Conservation (phyloP, 2,797 vertebrate genomes). For the Chanos chanos region DNA sequence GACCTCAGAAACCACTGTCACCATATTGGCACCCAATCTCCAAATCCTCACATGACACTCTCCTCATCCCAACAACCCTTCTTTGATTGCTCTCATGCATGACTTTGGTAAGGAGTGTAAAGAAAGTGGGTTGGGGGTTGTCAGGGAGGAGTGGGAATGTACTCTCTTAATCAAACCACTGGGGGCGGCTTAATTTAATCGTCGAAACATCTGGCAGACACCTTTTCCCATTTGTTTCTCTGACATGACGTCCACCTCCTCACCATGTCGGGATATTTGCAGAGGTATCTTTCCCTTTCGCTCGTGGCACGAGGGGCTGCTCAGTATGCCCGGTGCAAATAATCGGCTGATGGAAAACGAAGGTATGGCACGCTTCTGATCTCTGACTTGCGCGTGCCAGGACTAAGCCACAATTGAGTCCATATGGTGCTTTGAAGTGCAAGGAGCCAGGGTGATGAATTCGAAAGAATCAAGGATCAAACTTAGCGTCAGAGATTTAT, state of each 20-base stretch:
- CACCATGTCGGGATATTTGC: constrained; percentile 20
- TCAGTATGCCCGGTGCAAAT: constrained; percentile 46
- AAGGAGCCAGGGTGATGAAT: constrained; percentile 84
- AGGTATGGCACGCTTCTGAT: constrained; percentile 77
- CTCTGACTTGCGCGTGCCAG: constrained; percentile 80
- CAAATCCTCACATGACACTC: constrained; percentile 48
- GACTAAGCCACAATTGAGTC: constrained; percentile 85
- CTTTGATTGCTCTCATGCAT: constrained; percentile 49
- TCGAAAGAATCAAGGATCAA: constrained; percentile 77
- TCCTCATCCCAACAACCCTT: constrained; percentile 34
- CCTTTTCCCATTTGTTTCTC: constrained; percentile 50
- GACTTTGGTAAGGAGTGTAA: constrained; percentile 39
- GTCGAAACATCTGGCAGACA: constrained; percentile 56
- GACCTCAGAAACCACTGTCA: constrained; percentile 35
- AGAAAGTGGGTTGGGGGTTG: no score
- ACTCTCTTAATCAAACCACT: constrained; percentile 50
- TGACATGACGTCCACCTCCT: constrained; percentile 42
- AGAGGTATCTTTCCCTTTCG: constrained; percentile 22
- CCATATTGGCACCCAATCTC: constrained; percentile 25
- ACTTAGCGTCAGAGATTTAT: constrained; percentile 43
- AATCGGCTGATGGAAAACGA: constrained; percentile 46
- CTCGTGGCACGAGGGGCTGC: constrained; percentile 32
- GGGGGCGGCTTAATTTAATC: constrained; percentile 46
- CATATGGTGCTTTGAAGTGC: constrained; percentile 90
- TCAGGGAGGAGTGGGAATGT: constrained; percentile 32